Evolutionary conservation across 2,888 invertebrate genomes (phyloP), one percentile per base, ranked within the genome.

Genomic region (Rhopalosiphum nymphaeae): DNA sequence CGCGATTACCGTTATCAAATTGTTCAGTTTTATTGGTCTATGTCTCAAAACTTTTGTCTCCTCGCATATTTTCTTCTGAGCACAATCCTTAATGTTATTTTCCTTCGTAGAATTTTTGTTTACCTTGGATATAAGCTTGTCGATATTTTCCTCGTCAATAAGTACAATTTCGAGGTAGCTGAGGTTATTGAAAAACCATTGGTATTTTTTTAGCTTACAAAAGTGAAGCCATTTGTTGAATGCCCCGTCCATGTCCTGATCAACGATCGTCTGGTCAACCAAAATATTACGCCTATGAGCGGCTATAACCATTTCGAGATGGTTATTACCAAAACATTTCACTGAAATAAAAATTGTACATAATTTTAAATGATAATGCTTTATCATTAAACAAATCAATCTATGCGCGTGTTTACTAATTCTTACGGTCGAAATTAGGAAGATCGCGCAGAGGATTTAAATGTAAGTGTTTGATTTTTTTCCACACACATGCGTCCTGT

Each of bases 151-250:
- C 53, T 85, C 85, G 36, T 91, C 53, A 53, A 91, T 84, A 42
- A 67, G 85, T 85, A 85, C 53, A 26, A 91, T 91, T 85, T 91
- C 91, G 13, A 36, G 78, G 26, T 91, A 91, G 36, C 85, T 91
- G 3, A 91, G 36, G 61, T 10, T 42, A 26, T 56, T 84, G 42
- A 91, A 91, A 42, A 91, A 91, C 91, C 91, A 91, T 29, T 56
- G 42, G 26, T 91, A 91, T 29, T 53, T 91, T 29, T 91, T 84
- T 53, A 91, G 42, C 36, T 42, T 91, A 26, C 84, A 84, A 29
- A 85, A 91, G 42, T 91, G 13, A 42, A 91, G 85, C 91, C 91
- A 91, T 42, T 85, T 91, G 26, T 7, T 10, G 42, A 91, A 36
- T 11, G 49, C 84, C 25, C 42, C 91, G 7, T 84, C 49, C 91